Evolutionary conservation across 2,888 invertebrate genomes (phyloP).

Genomic region (Byasa hedistus): DNA sequence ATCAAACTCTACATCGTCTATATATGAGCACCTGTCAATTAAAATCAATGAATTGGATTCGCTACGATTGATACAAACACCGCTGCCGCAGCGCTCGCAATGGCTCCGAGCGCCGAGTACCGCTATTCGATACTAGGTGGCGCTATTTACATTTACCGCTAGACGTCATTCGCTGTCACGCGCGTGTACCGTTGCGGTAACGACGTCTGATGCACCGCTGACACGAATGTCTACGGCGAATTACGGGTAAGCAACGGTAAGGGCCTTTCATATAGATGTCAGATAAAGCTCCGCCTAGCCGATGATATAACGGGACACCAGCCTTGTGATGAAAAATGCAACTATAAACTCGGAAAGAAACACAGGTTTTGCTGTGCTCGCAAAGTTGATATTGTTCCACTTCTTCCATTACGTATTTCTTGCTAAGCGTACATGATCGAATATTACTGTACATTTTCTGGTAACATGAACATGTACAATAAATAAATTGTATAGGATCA

Average conservation of each 20-base stretch:
- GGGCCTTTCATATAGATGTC: constrained; percentile 36
- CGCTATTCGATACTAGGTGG: constrained; percentile 72
- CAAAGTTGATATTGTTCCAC: constrained; percentile 12
- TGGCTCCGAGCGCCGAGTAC: constrained; percentile 57
- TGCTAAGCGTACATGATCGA: constrained; percentile 4
- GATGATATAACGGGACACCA: constrained; percentile 22
- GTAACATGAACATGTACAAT: background rate
- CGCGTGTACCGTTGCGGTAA: constrained; percentile 51
- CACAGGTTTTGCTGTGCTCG: constrained; percentile 8
- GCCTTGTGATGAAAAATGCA: constrained; percentile 23
- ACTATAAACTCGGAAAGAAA: constrained; percentile 17
- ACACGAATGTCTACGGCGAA: constrained; percentile 55
- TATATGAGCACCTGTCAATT: constrained; percentile 24
- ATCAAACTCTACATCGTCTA: background rate
- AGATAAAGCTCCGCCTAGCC: constrained; percentile 31
- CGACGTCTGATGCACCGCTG: constrained; percentile 56
- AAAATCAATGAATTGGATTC: constrained; percentile 29
- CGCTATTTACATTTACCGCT: constrained; percentile 58
- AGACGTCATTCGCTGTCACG: constrained; percentile 49
- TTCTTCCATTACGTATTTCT: constrained; percentile 5
- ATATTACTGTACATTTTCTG: background rate
- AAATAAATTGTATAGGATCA: too few species aligned
- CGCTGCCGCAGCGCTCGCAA: constrained; percentile 50
- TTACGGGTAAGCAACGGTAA: constrained; percentile 51
- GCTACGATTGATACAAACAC: constrained; percentile 14